Base-by-base conservation (phyloP, 2,888 invertebrate genomes). In the Pristionchus fissidentatus region DNA sequence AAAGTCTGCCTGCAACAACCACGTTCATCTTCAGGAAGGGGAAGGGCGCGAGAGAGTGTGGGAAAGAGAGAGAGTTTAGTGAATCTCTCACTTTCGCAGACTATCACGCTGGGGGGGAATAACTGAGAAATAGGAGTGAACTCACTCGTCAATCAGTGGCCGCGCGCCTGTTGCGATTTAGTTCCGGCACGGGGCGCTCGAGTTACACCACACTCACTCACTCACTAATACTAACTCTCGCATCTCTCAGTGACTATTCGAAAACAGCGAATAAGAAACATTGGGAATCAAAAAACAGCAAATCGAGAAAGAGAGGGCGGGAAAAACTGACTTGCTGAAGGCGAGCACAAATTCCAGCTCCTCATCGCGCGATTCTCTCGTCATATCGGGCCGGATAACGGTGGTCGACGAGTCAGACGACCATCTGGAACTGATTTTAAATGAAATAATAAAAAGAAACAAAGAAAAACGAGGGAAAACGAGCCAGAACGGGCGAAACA, bases 311-410 rank as follows among this genome's bases (percentile, higher is more conserved):
- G 32, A 46, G 7, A 38, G 10, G n/a, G n/a, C 7, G 5, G 29
- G 41, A 13, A 43, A 26, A 32, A 83, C 85, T 79, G 26, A 88
- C 88, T 86, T 87, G 80, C 86, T 86, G 7, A 87, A 55, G 82
- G 88, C 88, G 41, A 88, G 83, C 2, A 85, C 88, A 35, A 87
- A 84, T 66, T 85, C 84, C 15, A 88, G 70, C 52, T 88, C 88
- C 32, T 81, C 83, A 62, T 88, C 88, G 49, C 85, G 84, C 26
- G 80, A 32, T 49, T 46, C 43, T 15, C 38, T 5, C 1, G 55
- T 35, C 79, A 57, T 43, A 19, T 19, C 35, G 35, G 35, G n/a
- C 26, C 70, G 70, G 26, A 41, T 70, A 10, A 38, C 19, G 15
- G 5, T 19, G 7, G 35, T 3, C 22, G 29, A 22, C 70, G 26